Conservation (phyloP, 2,888 invertebrate genomes). For the Papilio elwesi region DNA sequence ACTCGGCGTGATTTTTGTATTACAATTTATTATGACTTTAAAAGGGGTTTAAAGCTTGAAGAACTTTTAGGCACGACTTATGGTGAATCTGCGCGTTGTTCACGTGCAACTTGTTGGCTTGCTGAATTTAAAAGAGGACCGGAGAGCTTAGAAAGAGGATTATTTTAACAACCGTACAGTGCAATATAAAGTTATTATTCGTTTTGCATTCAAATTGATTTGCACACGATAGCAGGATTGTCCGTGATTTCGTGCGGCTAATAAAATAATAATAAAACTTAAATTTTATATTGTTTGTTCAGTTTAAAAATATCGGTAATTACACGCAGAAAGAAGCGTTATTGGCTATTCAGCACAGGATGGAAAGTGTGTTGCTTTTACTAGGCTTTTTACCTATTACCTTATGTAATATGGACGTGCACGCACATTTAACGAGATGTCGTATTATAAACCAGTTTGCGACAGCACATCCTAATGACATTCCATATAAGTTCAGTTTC, state of each 20-base stretch:
- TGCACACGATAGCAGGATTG: slow-evolving; percentile 5
- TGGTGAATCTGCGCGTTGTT: no score
- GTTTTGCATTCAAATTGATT: slow-evolving; percentile 19
- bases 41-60: no score
- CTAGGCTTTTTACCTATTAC: slow-evolving; percentile 7
- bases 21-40: no score
- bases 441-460: slow-evolving; percentile 27
- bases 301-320: neutral
- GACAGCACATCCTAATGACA: slow-evolving; percentile 2
- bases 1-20: no score
- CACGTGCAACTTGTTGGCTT: no score
- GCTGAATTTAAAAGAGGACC: no score
- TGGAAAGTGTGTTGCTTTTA: slow-evolving; percentile 33
- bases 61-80: no score
- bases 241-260: slow-evolving; percentile 3
- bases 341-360: slow-evolving; percentile 15
- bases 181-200: slow-evolving; percentile 11
- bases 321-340: neutral
- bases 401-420: slow-evolving; percentile 19
- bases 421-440: slow-evolving; percentile 25
- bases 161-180: slow-evolving; percentile 9
- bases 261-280: slow-evolving; percentile 6
- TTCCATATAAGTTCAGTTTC: no score
- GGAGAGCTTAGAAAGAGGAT: no score
- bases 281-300: slow-evolving; percentile 6